phyloP scores from a whole-genome alignment of 2,888 invertebrate genomes.

The Apotomis capreana region DNA sequence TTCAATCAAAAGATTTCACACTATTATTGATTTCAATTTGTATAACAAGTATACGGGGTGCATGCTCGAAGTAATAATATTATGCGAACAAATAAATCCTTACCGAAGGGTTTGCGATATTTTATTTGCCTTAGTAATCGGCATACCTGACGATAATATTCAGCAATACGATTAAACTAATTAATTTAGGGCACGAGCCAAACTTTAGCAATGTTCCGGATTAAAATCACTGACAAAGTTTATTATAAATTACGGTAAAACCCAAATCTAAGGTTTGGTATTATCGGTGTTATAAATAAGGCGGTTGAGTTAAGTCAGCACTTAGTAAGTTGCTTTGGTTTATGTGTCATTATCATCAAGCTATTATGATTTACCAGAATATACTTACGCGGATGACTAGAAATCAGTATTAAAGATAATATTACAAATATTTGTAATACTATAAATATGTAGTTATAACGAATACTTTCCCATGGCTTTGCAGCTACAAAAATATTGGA shows the following conservation, averaged over 20 bases:
- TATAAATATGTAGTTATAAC: too few relatives aligned
- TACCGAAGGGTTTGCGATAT: neutral
- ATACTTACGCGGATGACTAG: too few relatives aligned
- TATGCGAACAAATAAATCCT: neutral
- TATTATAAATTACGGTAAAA: conserved; percentile 39
- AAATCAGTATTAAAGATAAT: too few relatives aligned
- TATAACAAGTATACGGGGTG: too few relatives aligned
- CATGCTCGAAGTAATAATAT: neutral
- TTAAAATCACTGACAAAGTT: conserved; percentile 37
- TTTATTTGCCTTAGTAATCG: conserved; percentile 11
- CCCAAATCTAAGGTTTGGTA: conserved; percentile 36
- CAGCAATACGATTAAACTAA: conserved; percentile 36
- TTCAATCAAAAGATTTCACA: too few relatives aligned
- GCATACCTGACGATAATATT: conserved; percentile 8
- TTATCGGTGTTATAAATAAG: conserved; percentile 37
- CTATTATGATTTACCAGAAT: too few relatives aligned
- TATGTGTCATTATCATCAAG: too few relatives aligned
- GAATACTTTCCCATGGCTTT: too few relatives aligned
- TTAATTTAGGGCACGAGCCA: conserved; percentile 29
- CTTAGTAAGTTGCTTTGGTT: conserved; percentile 6
- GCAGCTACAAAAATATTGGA: too few relatives aligned
- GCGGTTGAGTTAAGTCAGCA: neutral
- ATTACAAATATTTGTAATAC: too few relatives aligned
- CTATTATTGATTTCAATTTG: too few relatives aligned
- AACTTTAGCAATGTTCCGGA: conserved; percentile 23